Evolutionary conservation across 2,113 vertebrate species (phyloP).

Genomic region (Nansenia antarctica): DNA sequence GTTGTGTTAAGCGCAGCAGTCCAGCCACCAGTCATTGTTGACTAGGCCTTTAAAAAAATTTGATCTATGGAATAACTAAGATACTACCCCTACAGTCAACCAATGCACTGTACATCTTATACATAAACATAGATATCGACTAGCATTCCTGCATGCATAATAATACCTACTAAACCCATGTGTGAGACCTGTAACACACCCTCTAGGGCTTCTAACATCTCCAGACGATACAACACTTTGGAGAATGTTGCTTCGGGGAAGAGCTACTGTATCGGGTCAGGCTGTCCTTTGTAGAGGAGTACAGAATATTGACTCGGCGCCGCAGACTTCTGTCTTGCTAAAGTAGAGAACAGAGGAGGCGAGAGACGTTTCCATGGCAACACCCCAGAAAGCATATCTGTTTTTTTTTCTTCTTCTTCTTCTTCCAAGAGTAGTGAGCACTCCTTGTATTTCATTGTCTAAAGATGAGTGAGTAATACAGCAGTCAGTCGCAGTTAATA

Average conservation of each 20-base stretch:
- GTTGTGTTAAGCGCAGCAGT: too few relatives aligned
- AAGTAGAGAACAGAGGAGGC: slow-evolving; percentile 82
- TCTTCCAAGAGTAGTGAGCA: slow-evolving; percentile 66
- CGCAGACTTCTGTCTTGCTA: slow-evolving; percentile 78
- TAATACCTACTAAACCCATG: too few relatives aligned
- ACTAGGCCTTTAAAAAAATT: too few relatives aligned
- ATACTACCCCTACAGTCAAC: too few relatives aligned
- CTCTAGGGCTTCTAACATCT: too few relatives aligned
- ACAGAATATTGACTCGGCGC: slow-evolving; percentile 68
- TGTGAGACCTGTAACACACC: too few relatives aligned
- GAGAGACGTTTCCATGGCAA: slow-evolving; percentile 84
- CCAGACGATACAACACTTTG: not conserved
- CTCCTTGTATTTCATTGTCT: slow-evolving; percentile 77
- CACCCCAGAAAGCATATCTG: slow-evolving; percentile 73
- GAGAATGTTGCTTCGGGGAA: not conserved
- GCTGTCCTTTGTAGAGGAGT: slow-evolving; percentile 23
- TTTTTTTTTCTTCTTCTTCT: slow-evolving; percentile 66
- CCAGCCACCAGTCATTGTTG: too few relatives aligned
- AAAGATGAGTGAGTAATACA: slow-evolving; percentile 77
- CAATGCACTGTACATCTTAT: not conserved
- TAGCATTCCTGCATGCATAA: too few relatives aligned
- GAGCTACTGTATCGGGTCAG: not conserved
- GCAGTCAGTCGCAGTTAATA: slow-evolving; percentile 74
- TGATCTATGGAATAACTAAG: too few relatives aligned
- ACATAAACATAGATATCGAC: too few relatives aligned